phyloP scores from a whole-genome alignment of 2,888 invertebrate species.

The Megamerina dolium region DNA sequence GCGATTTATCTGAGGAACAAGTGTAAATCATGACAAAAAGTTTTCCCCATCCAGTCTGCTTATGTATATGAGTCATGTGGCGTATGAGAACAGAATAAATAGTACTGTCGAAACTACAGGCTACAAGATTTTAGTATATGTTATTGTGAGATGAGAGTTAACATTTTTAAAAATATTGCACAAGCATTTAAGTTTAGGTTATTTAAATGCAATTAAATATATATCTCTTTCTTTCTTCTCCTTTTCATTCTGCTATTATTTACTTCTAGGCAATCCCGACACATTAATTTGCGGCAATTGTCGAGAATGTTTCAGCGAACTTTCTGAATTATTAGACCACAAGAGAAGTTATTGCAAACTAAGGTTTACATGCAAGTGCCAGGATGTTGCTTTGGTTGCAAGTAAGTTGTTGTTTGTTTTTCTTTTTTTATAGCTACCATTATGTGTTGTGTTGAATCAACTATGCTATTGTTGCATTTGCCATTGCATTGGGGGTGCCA shows the following conservation, averaged over 20 bases:
- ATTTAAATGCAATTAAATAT: too few species aligned
- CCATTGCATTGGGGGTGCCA: constrained; percentile 6
- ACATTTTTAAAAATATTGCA: too few species aligned
- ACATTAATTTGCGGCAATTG: constrained; percentile 75
- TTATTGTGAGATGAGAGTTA: too few species aligned
- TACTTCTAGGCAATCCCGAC: constrained; percentile 61
- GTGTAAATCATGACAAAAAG: too few species aligned
- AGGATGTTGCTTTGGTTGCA: constrained; percentile 51
- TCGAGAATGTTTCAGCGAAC: constrained; percentile 66
- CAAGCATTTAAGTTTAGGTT: too few species aligned
- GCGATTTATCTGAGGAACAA: too few species aligned
- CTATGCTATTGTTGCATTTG: constrained; percentile 10
- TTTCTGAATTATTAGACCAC: constrained; percentile 68
- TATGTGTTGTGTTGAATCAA: constrained; percentile 8
- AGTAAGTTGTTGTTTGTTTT: constrained; percentile 46
- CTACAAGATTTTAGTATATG: too few species aligned
- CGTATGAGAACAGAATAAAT: too few species aligned
- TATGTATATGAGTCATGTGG: too few species aligned
- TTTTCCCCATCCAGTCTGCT: too few species aligned
- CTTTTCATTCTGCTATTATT: constrained; percentile 10
- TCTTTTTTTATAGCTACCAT: constrained; percentile 39
- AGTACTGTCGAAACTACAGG: too few species aligned
- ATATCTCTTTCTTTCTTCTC: too few species aligned
- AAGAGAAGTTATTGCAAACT: constrained; percentile 68
- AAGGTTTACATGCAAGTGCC: constrained; percentile 66